Evolutionary conservation across 2,888 invertebrate species (phyloP), one percentile per base, ranked within the genome.

Genomic region (Mythimna impura): DNA sequence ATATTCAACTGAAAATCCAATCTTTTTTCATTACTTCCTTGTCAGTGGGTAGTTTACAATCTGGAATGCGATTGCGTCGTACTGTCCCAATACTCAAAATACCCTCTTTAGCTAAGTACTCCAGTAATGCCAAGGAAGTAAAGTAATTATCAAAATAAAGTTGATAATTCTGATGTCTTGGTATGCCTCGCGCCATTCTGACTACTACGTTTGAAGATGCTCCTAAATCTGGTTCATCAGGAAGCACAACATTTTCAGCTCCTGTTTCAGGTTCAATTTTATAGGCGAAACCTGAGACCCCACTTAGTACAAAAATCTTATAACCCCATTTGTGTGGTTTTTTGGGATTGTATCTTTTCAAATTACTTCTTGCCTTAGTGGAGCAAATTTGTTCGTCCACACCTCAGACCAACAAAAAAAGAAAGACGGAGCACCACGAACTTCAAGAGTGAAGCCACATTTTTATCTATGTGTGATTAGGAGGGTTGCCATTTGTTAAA

Each of bases 271-370:
- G 73, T 80, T 91, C 89, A 60, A 82, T 81, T 65, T 89, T 88
- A 69, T 90, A 89, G 9, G 85, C 86, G 72, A 80, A 89, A 8
- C 89, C 76, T 61, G 79, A 76, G 22, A 87, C 84, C 22, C 87
- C 86, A 85, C 88, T 80, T 47, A 90, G 73, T 9, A 91, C 89
- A 73, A 78, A 88, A 8, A 88, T 68, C 73, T 89, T 89, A 65
- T 83, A 90, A 12, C 89, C 89, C 87, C 87, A 89, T 84, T 91
- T 91, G 68, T 90, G 86, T 8, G 90, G 89, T 69, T 91, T 91
- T 36, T 86, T 79, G n/a, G 89, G 87, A 50, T 87, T 86, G 70
- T 91, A 92, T 72, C 85, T 82, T 73, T 90, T 47, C 47, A 47
- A 47, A 47, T 47, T 47, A 47, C 47, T 47, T 12, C 47, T 47